Evolutionary conservation across 1,140 invertebrate genomes (phyloP).

Genomic region (Radopholus similis): DNA sequence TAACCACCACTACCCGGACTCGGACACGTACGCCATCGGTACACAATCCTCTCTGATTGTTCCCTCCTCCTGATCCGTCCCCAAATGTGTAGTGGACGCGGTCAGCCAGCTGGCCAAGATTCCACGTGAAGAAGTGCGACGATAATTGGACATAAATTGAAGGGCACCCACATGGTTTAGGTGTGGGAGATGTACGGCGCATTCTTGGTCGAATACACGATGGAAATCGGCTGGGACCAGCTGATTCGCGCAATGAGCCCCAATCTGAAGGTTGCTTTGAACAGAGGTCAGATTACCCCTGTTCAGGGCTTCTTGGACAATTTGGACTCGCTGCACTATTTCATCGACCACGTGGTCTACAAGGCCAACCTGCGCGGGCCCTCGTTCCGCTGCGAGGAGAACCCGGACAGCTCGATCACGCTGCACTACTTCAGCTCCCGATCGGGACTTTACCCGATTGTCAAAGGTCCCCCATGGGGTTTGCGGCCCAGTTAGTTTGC

Average conservation of each 20-base stretch:
- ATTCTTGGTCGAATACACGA: constrained; percentile 51
- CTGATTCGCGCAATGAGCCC: constrained; percentile 52
- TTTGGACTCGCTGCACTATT: constrained; percentile 56
- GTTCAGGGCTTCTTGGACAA: constrained; percentile 51
- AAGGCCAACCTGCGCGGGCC: constrained; percentile 54
- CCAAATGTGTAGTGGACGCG: no score
- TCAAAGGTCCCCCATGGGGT: constrained; percentile 54
- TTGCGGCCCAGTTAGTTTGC: neutral
- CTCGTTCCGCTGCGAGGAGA: constrained; percentile 60
- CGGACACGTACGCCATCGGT: constrained; percentile 48
- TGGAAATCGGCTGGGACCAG: constrained; percentile 56
- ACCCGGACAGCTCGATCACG: constrained; percentile 52
- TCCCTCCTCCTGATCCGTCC: no score
- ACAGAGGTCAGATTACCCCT: neutral
- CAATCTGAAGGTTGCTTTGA: constrained; percentile 40
- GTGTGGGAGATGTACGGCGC: constrained; percentile 53
- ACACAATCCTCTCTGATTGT: no score
- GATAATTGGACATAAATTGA: no score
- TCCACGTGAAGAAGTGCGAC: constrained; percentile 42
- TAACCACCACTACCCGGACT: constrained; percentile 45
- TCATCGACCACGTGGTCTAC: constrained; percentile 58
- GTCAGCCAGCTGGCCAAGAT: constrained; percentile 43
- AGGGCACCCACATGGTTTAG: no score
- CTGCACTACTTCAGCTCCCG: constrained; percentile 62
- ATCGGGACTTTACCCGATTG: constrained; percentile 61